These are phyloP conservation scores for Climacteris rufus DNA, from an alignment of 2,113 vertebrate genomes.

Conservation along the genomic window DNA sequence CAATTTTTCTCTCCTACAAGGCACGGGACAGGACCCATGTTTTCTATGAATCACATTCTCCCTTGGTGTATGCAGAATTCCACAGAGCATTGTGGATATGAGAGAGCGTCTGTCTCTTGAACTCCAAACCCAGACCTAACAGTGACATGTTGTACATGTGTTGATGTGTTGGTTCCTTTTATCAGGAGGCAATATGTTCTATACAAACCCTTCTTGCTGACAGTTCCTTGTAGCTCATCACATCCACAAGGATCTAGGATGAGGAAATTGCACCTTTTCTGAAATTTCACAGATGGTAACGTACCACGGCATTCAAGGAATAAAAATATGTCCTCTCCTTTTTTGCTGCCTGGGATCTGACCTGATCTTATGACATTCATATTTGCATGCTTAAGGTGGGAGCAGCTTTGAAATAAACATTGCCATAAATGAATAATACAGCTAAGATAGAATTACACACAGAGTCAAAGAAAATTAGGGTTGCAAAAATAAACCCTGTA, in stretches of 20 bases:
- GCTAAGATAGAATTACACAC: not conserved
- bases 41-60: not conserved
- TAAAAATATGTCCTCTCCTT: not conserved
- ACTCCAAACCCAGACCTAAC: not conserved
- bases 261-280: not conserved
- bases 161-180: not conserved
- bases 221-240: not conserved
- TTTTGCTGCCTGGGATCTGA: not conserved
- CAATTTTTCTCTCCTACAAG: not conserved
- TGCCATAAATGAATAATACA: not conserved
- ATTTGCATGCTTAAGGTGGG: not conserved
- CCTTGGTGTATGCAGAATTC: not conserved
- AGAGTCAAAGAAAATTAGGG: not conserved
- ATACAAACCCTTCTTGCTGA: not conserved
- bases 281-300: not conserved
- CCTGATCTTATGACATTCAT: not conserved
- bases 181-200: not conserved
- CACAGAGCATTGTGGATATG: accelerated
- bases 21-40: not conserved
- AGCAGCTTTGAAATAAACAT: not conserved
- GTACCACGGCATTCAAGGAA: not conserved
- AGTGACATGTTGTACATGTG: not conserved
- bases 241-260: not conserved
- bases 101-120: not conserved
- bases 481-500: not conserved